Evolutionary conservation across 2,888 invertebrate genomes (phyloP).

Genomic region (Omphaloscelis lunosa): DNA sequence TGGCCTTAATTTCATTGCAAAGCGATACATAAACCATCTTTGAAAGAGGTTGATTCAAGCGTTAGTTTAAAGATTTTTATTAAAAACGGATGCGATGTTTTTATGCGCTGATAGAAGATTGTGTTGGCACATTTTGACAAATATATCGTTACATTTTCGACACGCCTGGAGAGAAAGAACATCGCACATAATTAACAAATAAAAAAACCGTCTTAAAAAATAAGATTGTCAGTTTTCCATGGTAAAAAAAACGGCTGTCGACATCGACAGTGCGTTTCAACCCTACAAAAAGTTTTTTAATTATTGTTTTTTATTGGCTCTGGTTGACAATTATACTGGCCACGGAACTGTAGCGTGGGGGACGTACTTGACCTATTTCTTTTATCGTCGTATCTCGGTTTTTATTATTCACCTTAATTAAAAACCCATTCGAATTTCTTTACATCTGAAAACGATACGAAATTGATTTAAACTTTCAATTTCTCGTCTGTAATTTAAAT

Average conservation of each 20-base stretch:
- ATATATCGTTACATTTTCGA: conserved; percentile 16
- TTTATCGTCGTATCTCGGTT: conserved; percentile 46
- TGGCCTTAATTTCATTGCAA: conserved; percentile 10
- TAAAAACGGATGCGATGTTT: conserved; percentile 36
- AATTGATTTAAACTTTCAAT: not conserved
- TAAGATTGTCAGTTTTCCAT: not conserved
- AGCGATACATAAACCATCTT: conserved; percentile 18
- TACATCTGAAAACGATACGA: conserved; percentile 13
- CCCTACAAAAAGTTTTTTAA: conserved; percentile 53
- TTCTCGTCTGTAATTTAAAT: conserved; percentile 4
- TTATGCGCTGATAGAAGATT: conserved; percentile 27
- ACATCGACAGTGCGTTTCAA: conserved; percentile 8
- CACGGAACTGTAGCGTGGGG: conserved; percentile 27
- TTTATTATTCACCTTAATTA: conserved; percentile 25
- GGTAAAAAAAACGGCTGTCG: not conserved
- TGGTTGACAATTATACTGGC: conserved; percentile 52
- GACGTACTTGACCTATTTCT: conserved; percentile 63
- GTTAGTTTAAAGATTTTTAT: conserved; percentile 12
- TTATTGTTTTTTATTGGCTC: conserved; percentile 58
- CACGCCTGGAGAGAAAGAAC: conserved; percentile 2
- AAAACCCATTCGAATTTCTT: conserved; percentile 13
- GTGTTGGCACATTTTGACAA: conserved; percentile 7
- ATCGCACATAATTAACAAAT: conserved; percentile 7
- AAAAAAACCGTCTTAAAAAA: conserved; percentile 6
- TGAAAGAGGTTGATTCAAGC: conserved; percentile 7